phyloP scores from a whole-genome alignment of 2,113 vertebrate species.

The Pseudonaja textilis region DNA sequence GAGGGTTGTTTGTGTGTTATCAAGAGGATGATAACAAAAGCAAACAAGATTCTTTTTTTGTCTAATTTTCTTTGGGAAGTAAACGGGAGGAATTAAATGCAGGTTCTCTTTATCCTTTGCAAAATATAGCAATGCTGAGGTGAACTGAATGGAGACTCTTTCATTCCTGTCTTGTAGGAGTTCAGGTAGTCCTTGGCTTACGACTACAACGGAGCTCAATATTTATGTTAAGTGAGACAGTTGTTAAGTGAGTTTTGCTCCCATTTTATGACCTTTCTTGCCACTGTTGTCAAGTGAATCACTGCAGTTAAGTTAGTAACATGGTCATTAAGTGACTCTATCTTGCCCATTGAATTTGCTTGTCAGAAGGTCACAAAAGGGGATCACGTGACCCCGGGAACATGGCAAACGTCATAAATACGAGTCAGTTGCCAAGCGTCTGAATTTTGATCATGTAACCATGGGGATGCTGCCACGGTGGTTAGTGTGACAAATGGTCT shows the following conservation, averaged over 20 bases:
- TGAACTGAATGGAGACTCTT: neutral
- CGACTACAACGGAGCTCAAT: neutral
- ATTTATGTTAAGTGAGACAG: neutral
- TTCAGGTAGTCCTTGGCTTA: neutral
- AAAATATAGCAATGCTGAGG: neutral
- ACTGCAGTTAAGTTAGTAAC: neutral
- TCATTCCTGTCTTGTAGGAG: neutral
- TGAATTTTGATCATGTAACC: too few relatives aligned
- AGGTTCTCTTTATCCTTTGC: neutral
- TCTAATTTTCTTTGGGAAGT: neutral
- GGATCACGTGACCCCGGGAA: too few relatives aligned
- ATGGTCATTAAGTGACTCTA: neutral
- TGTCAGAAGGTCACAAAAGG: too few relatives aligned
- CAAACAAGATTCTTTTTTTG: neutral
- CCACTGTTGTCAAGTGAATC: neutral
- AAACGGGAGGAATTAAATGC: neutral
- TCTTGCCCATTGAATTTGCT: neutral
- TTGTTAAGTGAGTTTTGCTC: neutral
- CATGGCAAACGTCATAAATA: too few relatives aligned
- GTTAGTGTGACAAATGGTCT: too few relatives aligned
- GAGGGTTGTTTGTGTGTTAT: too few relatives aligned
- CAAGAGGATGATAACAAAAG: neutral
- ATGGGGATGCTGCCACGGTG: too few relatives aligned
- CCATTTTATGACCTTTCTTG: neutral
- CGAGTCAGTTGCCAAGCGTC: too few relatives aligned